phyloP scores from a whole-genome alignment of 2,888 invertebrate species.

The Piscicola geometra region DNA sequence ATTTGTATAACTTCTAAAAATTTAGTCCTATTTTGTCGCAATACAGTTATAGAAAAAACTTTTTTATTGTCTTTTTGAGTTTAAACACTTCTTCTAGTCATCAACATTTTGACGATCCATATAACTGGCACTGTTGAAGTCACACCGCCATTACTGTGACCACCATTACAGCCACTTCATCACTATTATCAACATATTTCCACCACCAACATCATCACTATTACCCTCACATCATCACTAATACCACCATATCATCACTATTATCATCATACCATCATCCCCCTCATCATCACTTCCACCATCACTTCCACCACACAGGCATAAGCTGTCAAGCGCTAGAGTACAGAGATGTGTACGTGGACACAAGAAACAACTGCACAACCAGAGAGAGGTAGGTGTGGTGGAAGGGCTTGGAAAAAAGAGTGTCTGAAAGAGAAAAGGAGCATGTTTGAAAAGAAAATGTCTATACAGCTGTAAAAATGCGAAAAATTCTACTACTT shows the following conservation, averaged over 20 bases:
- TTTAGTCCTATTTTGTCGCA: too few relatives aligned
- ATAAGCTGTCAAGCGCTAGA: constrained; percentile 82
- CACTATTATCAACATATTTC: not conserved
- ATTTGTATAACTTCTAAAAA: too few relatives aligned
- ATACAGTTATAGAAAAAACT: too few relatives aligned
- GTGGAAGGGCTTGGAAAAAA: too few relatives aligned
- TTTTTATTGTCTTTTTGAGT: too few relatives aligned
- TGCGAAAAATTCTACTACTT: not conserved
- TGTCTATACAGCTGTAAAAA: too few relatives aligned
- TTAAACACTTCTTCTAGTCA: too few relatives aligned
- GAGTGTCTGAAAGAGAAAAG: too few relatives aligned
- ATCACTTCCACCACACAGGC: constrained; percentile 57
- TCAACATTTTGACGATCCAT: too few relatives aligned
- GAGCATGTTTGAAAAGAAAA: too few relatives aligned
- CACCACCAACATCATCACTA: not conserved
- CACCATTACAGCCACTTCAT: not conserved
- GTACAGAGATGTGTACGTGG: constrained; percentile 76
- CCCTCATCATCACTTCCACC: not conserved
- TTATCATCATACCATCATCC: not conserved
- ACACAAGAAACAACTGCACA: constrained; percentile 80
- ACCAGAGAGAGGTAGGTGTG: constrained; percentile 84
- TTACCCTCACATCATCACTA: not conserved
- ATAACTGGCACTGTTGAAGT: too few relatives aligned
- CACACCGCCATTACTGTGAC: too few relatives aligned
- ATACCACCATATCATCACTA: constrained; percentile 1